These are phyloP conservation scores for Ariopsis seemanni DNA, from an alignment of 2,113 vertebrate genomes.

Conservation along the genomic window DNA sequence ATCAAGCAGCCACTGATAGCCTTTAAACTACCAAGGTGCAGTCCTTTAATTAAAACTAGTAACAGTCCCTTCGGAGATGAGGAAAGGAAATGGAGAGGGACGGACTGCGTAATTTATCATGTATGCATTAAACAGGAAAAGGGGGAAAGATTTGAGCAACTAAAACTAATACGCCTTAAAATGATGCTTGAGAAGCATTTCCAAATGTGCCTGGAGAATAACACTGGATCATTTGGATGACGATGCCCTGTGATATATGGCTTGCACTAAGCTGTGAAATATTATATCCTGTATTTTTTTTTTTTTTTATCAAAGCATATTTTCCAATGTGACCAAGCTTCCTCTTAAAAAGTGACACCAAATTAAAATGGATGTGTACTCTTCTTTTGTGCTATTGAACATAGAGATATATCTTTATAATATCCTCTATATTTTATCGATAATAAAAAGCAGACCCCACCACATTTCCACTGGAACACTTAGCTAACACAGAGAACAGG, in stretches of 20 bases:
- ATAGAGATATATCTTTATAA: slow-evolving; percentile 57
- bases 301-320: slow-evolving; percentile 40
- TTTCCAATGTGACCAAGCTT: slow-evolving; percentile 36
- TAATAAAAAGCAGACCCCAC: slow-evolving; percentile 59
- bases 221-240: slow-evolving; percentile 25
- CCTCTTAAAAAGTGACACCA: slow-evolving; percentile 62
- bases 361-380: slow-evolving; percentile 63
- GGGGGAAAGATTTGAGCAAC: slow-evolving; percentile 48
- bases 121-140: slow-evolving; percentile 55
- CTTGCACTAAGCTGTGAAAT: slow-evolving; percentile 37
- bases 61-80: slow-evolving; percentile 65
- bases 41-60: slow-evolving; percentile 80
- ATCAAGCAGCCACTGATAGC: slow-evolving; percentile 77
- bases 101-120: slow-evolving; percentile 71
- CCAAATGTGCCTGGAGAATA: slow-evolving; percentile 18
- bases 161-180: slow-evolving; percentile 46
- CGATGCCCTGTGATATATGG: slow-evolving; percentile 40
- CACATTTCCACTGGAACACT: slow-evolving; percentile 65
- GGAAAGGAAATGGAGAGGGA: slow-evolving; percentile 61
- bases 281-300: slow-evolving; percentile 27
- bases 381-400: slow-evolving; percentile 55
- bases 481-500: slow-evolving; percentile 61
- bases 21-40: slow-evolving; percentile 81
- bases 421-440: slow-evolving; percentile 56
- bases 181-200: slow-evolving; percentile 32